A percentile compares a stretch with the other conserved stretches of the same genome.
phyloP scores from a whole-genome alignment of 1,140 invertebrate species.

The Pseudobourletiella spinata region DNA sequence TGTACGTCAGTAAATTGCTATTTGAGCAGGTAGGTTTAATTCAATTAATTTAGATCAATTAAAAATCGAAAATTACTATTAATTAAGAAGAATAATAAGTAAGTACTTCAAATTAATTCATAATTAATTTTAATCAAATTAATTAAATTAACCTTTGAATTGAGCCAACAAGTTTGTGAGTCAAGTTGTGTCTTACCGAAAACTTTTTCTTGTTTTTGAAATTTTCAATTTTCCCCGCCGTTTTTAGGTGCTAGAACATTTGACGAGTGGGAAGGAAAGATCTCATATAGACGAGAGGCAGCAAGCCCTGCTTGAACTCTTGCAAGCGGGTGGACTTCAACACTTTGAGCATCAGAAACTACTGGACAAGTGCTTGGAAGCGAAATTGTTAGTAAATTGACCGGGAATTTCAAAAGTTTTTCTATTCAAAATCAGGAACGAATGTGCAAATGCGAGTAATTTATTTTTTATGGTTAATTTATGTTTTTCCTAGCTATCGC shows the following conservation, averaged over 20 bases:
- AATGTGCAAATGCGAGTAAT: conserved; percentile 5
- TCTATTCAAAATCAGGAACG: too few relatives aligned
- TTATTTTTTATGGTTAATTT: conserved; percentile 4
- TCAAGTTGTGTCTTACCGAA: too few relatives aligned
- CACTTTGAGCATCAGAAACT: conserved; percentile 52
- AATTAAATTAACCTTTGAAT: too few relatives aligned
- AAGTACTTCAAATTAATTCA: conserved; percentile 45
- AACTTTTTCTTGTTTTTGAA: too few relatives aligned
- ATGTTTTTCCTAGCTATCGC: conserved; percentile 51
- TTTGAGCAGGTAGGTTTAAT: conserved; percentile 47
- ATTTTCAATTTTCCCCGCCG: too few relatives aligned
- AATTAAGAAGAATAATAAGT: too few relatives aligned
- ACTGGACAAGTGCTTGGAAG: conserved; percentile 51
- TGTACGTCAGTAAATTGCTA: conserved; percentile 45
- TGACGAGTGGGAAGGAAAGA: conserved; percentile 47
- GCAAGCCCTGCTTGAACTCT: conserved; percentile 67
- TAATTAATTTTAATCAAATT: too few relatives aligned
- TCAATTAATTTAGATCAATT: not conserved
- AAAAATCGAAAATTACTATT: conserved; percentile 21
- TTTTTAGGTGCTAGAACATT: conserved; percentile 45
- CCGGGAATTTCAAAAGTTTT: too few relatives aligned
- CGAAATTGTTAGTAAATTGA: conserved; percentile 56
- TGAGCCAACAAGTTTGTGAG: too few relatives aligned
- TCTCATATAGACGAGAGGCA: conserved; percentile 61
- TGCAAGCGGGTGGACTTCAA: conserved; percentile 56